phyloP scores from a whole-genome alignment of 2,797 vertebrate genomes.

The Sibirionetta formosa region DNA sequence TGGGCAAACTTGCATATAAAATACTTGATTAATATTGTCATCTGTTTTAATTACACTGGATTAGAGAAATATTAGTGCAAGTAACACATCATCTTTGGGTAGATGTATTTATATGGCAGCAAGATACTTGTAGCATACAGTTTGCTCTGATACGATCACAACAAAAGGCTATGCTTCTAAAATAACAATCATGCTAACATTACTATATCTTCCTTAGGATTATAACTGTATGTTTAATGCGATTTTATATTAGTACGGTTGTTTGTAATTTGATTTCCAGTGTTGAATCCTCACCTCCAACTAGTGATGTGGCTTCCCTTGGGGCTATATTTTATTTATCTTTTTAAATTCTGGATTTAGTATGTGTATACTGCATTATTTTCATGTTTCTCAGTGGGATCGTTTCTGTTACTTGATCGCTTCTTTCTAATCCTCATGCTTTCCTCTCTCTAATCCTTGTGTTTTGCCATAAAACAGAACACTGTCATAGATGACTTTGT shows the following conservation, averaged over 20 bases:
- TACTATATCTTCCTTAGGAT: neutral
- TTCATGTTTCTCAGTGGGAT: neutral
- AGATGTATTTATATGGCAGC: neutral
- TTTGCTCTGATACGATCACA: neutral
- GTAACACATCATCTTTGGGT: fast-evolving
- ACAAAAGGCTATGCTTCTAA: neutral
- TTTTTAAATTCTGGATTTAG: neutral
- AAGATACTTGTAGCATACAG: neutral
- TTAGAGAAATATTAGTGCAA: neutral
- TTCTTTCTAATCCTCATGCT: neutral
- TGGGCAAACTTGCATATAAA: neutral
- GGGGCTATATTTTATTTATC: neutral
- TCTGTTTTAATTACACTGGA: neutral
- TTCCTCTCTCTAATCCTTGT: neutral
- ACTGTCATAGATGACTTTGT: neutral
- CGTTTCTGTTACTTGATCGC: neutral
- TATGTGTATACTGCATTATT: neutral
- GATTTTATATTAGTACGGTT: neutral
- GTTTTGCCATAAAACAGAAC: neutral
- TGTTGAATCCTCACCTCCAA: neutral
- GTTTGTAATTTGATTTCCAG: neutral
- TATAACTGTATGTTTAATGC: neutral
- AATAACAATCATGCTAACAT: neutral
- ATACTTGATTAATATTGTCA: neutral
- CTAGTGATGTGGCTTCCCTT: neutral